Evolutionary conservation across 2,113 vertebrate species (phyloP), one percentile per base, ranked within the genome.

Genomic region (Gymnogyps californianus): DNA sequence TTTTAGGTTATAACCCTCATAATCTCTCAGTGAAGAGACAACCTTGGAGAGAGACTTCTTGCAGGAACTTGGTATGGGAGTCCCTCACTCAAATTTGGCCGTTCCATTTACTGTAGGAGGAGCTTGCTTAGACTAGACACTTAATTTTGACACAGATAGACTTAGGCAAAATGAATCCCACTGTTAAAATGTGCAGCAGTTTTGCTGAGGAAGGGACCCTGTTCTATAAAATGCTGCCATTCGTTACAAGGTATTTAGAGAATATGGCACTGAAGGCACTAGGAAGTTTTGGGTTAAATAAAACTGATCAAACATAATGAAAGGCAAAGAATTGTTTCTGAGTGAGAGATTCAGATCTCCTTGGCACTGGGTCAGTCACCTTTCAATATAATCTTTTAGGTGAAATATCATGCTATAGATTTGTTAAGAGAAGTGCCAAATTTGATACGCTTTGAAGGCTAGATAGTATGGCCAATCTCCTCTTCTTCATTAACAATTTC

Each of bases 351-450:
- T 89, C 49, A 55, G 6, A 82, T 91, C 66, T 90, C 40, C 44
- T 78, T 89, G 83, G 86, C 76, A 42, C 31, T 64, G 29, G 44
- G 79, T 96, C 46, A 93, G 28, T 82, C 72, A 75, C 69, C 77
- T 95, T 82, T 79, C 77, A 84, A 11, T 71, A 65, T 46, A 79
- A 87, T 57, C 16, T 69, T 78, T 82, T 84, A 84, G 77, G 57
- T 76, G 49, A 89, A 91, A 32, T 61, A 81, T 64, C 38, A 16
- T 65, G 34, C 69, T 85, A 25, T 38, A 61, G 28, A 61, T 89
- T 86, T 95, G 28, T 76, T 91, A 85, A 92, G 80, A 79, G 77
- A 84, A 94, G 66, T 93, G 83, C 62, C 87, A 89, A 58, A 93
- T 77, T 91, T 75, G 13, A 84, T 93, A 71, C 3, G 6, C 46